A percentile compares a stretch with the other conserved stretches of the same genome.
phyloP scores from a whole-genome alignment of 2,113 vertebrate genomes.

The Plecotus auritus region DNA sequence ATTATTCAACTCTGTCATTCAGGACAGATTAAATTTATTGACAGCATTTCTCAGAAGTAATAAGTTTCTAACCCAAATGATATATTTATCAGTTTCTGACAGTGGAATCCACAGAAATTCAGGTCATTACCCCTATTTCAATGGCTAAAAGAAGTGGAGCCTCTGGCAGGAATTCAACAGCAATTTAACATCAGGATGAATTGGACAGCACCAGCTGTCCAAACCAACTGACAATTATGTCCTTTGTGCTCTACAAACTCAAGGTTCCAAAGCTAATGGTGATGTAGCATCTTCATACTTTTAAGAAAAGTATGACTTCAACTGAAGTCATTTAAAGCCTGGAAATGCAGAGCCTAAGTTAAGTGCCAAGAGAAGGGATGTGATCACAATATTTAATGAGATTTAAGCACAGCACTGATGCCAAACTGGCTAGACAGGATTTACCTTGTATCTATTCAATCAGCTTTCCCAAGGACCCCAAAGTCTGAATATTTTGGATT shows the following conservation, averaged over 20 bases:
- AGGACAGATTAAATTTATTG: slow-evolving; percentile 1
- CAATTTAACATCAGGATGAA: neutral
- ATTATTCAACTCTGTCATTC: slow-evolving; percentile 18
- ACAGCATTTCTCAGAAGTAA: slow-evolving; percentile 22
- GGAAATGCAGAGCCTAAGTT: neutral
- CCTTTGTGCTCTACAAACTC: neutral
- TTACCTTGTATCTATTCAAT: neutral
- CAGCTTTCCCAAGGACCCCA: neutral
- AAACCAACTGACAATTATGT: neutral
- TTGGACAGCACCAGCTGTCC: neutral
- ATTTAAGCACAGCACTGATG: neutral
- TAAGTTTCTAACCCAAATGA: neutral
- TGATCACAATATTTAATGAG: neutral
- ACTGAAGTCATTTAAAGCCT: neutral
- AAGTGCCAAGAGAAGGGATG: neutral
- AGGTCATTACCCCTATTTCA: neutral
- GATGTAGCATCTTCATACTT: neutral
- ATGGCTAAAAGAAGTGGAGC: neutral
- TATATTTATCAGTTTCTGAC: neutral
- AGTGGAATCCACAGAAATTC: neutral
- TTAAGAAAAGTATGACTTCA: neutral
- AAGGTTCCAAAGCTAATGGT: neutral
- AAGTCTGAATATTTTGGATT: neutral
- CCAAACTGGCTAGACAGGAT: neutral
- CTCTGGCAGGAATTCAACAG: neutral